Percentiles rank a stretch among this genome's conserved stretches.
These are phyloP conservation scores for Melanotaenia nigrans DNA, from an alignment of 2,797 vertebrate species.

Conservation along the genomic window DNA sequence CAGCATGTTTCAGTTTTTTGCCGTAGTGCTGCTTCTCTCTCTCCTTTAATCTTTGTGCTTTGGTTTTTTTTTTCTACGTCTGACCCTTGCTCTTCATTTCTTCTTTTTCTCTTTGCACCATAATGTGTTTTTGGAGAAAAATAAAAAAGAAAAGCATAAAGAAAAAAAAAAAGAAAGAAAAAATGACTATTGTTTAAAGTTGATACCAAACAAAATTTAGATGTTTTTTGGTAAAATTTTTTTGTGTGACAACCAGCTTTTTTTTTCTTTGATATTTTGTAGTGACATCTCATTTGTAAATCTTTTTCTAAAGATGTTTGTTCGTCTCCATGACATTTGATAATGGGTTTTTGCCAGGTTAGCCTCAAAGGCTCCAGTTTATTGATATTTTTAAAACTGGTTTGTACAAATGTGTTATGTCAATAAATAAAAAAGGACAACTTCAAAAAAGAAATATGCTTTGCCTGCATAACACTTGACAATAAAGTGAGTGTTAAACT, in stretches of 20 bases:
- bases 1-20: constrained; percentile 85
- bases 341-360: constrained; percentile 94
- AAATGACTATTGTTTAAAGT: constrained; percentile 70
- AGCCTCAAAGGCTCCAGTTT: constrained; percentile 94
- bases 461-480: constrained; percentile 97
- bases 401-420: constrained; percentile 99
- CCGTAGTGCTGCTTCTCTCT: constrained; percentile 79
- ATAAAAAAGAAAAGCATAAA: constrained; percentile 57
- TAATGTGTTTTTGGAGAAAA: constrained; percentile 74
- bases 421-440: constrained; percentile 83
- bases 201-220: constrained; percentile 83
- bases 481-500: constrained; percentile 91
- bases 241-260: constrained; percentile 83
- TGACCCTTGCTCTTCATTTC: constrained; percentile 63
- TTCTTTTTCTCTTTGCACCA: constrained; percentile 76
- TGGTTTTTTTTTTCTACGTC: constrained; percentile 70
- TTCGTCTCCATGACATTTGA: constrained; percentile 94
- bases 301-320: constrained; percentile 94
- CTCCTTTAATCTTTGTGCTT: constrained; percentile 78
- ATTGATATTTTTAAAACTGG: constrained; percentile 98
- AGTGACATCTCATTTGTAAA: constrained; percentile 99
- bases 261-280: constrained; percentile 89
- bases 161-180: constrained; percentile 58
- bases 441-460: constrained; percentile 85
- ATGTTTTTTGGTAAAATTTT: constrained; percentile 81